Conservation (phyloP, 2,797 vertebrate species). For the Tokudaia muenninki region DNA sequence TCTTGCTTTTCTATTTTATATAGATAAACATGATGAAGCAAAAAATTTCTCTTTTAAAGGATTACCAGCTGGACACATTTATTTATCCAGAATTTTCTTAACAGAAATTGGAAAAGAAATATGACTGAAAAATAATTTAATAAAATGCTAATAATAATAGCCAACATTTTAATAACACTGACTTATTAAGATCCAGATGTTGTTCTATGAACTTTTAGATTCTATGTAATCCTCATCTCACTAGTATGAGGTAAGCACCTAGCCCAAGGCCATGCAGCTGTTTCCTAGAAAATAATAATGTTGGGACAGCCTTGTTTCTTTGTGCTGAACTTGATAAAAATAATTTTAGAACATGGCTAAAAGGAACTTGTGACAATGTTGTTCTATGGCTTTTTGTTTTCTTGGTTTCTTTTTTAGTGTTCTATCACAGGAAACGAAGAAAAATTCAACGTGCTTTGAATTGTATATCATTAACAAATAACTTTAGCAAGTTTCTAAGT, state of each 20-base stretch:
- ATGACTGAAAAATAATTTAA: slow-evolving; percentile 38
- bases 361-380: neutral
- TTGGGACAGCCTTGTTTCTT: neutral
- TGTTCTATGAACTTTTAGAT: neutral
- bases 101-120: neutral
- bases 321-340: neutral
- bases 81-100: neutral
- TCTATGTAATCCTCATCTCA: neutral
- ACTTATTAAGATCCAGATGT: neutral
- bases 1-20: neutral
- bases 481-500: neutral
- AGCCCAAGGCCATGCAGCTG: neutral
- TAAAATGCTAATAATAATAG: neutral
- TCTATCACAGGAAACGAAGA: neutral
- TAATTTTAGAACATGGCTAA: neutral
- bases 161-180: slow-evolving; percentile 12
- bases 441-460: neutral
- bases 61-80: neutral
- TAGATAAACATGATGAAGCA: neutral
- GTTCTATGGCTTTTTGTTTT: neutral
- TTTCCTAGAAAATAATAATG: neutral
- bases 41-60: slow-evolving; percentile 16
- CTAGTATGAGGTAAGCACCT: neutral
- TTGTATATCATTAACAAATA: neutral
- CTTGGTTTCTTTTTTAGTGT: neutral